These are phyloP conservation scores for Anguilla marmorata DNA, from an alignment of 2,797 vertebrate genomes.

Conservation along the genomic window DNA sequence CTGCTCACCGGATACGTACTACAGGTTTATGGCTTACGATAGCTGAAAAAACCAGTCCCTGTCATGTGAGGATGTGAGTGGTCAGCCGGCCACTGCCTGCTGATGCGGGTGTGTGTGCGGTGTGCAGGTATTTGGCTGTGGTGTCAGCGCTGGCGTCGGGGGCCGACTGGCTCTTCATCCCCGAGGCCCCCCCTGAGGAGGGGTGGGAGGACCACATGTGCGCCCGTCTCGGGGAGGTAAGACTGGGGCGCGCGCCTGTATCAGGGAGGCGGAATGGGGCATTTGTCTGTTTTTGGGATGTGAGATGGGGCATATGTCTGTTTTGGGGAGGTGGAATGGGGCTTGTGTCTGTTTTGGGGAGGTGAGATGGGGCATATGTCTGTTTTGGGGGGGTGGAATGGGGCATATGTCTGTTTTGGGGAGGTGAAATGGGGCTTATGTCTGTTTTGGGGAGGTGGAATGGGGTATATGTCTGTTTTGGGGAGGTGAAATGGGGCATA, in stretches of 20 bases:
- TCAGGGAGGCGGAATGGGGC: background rate
- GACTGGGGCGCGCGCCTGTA: background rate
- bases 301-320: background rate
- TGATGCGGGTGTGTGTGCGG: background rate
- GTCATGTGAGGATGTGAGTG: background rate
- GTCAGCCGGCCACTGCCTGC: background rate
- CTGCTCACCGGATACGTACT: background rate
- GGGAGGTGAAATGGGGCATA: too few species aligned
- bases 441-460: background rate
- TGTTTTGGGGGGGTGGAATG: constrained; percentile 70
- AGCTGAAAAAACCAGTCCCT: background rate
- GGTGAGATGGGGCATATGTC: background rate
- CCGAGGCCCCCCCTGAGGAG: constrained; percentile 85
- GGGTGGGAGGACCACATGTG: constrained; percentile 95
- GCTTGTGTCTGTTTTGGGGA: background rate
- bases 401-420: background rate
- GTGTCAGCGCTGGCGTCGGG: constrained; percentile 91
- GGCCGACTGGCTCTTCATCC: constrained; percentile 96
- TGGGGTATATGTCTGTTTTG: background rate
- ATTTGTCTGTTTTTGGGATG: background rate
- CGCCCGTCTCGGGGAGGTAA: constrained; percentile 81
- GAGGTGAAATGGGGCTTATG: background rate
- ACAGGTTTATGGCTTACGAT: background rate
- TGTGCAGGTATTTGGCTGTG: constrained; percentile 85
- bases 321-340: background rate